Evolutionary conservation across 2,888 invertebrate genomes (phyloP).

Genomic region (Cryptosula pallasiana): DNA sequence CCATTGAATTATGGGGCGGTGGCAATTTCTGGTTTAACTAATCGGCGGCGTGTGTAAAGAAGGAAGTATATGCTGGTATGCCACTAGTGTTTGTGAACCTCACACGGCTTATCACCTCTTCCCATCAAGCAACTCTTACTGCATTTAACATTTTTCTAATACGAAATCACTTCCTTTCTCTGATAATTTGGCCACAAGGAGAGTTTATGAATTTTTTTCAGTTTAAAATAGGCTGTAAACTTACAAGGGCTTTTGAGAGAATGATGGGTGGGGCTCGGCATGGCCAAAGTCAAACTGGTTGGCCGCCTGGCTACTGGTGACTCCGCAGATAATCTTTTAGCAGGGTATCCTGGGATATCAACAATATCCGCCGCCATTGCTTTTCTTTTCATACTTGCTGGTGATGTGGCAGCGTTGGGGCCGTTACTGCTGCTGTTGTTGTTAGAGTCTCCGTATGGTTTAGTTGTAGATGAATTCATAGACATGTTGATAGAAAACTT

Average conservation of each 20-base stretch:
- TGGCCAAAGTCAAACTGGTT: conserved; percentile 25
- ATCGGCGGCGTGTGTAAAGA: too few relatives aligned
- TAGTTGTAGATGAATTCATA: not conserved
- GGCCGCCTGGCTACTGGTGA: conserved; percentile 20
- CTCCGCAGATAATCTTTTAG: conserved; percentile 5
- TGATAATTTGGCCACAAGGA: too few relatives aligned
- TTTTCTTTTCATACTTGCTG: not conserved
- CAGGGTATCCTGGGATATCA: not conserved
- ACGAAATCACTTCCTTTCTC: too few relatives aligned
- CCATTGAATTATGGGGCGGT: too few relatives aligned
- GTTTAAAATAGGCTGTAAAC: not conserved
- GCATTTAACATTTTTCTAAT: too few relatives aligned
- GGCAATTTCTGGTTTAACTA: too few relatives aligned
- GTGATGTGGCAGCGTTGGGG: conserved; percentile 23
- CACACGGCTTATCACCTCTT: too few relatives aligned
- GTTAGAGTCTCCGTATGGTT: conserved; percentile 25
- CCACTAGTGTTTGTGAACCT: too few relatives aligned
- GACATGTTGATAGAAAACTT: conserved; percentile 16
- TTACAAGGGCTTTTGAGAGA: conserved; percentile 16
- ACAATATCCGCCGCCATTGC: not conserved
- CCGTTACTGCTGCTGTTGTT: conserved; percentile 25
- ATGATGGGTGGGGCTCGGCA: conserved; percentile 6
- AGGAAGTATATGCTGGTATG: too few relatives aligned
- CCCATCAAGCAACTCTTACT: too few relatives aligned
- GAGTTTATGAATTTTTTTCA: too few relatives aligned